A percentile compares a stretch with the other conserved stretches of the same genome.
phyloP scores from a whole-genome alignment of 2,797 vertebrate species.

The Sphenodon punctatus region DNA sequence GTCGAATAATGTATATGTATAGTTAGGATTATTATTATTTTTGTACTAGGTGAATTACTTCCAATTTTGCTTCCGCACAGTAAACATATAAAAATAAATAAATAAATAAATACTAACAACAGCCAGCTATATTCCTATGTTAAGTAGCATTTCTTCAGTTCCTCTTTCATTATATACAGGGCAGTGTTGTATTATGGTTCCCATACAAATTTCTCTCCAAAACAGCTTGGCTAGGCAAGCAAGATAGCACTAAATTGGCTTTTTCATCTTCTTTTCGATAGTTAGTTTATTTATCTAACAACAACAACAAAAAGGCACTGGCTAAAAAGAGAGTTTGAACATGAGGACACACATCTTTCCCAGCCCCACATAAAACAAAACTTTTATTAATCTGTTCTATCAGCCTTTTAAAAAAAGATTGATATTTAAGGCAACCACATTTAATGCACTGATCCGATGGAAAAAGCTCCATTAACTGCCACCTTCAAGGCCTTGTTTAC shows the following conservation, averaged over 20 bases:
- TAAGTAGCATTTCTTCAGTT: background rate
- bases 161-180: background rate
- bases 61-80: too few species aligned
- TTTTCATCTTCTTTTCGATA: background rate
- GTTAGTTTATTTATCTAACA: too few species aligned
- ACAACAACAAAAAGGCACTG: too few species aligned
- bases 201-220: background rate
- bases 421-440: background rate
- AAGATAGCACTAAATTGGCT: background rate
- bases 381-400: background rate
- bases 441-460: background rate
- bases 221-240: background rate
- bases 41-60: too few species aligned
- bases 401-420: background rate
- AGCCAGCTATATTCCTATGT: background rate
- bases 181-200: background rate
- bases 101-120: too few species aligned
- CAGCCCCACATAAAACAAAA: background rate
- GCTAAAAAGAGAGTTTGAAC: background rate
- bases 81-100: too few species aligned
- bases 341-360: background rate
- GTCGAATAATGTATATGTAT: too few species aligned
- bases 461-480: background rate
- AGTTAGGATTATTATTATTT: too few species aligned
- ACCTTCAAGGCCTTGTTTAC: background rate